These are phyloP conservation scores for Puntigrus tetrazona DNA, from an alignment of 2,113 vertebrate genomes.

Conservation along the genomic window DNA sequence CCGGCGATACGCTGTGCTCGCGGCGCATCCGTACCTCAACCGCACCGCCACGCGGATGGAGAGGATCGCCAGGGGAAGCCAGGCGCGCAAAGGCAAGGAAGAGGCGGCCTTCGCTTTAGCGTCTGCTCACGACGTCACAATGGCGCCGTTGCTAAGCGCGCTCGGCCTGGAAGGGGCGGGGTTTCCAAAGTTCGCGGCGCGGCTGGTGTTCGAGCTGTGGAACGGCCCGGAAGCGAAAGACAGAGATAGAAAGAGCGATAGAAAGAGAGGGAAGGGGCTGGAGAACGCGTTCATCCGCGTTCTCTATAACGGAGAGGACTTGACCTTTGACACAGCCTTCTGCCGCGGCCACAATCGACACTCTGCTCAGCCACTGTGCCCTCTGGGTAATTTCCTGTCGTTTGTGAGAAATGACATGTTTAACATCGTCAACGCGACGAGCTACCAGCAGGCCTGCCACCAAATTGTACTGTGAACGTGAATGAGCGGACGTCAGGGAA, in stretches of 20 bases:
- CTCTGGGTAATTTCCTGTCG: slow-evolving; percentile 85
- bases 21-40: slow-evolving; percentile 90
- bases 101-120: slow-evolving; percentile 83
- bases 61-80: slow-evolving; percentile 74
- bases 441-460: slow-evolving; percentile 89
- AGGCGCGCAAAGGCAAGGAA: slow-evolving; percentile 59
- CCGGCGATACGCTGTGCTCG: slow-evolving; percentile 85
- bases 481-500: slow-evolving; percentile 42
- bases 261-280: slow-evolving; percentile 63
- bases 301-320: slow-evolving; percentile 91
- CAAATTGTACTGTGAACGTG: slow-evolving; percentile 63
- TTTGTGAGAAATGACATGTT: slow-evolving; percentile 94
- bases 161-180: slow-evolving; percentile 86
- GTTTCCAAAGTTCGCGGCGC: slow-evolving; percentile 93
- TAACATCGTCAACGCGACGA: slow-evolving; percentile 81
- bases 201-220: slow-evolving; percentile 95
- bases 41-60: slow-evolving; percentile 84
- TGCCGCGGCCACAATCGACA: slow-evolving; percentile 80
- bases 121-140: slow-evolving; percentile 92
- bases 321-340: slow-evolving; percentile 92
- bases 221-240: slow-evolving; percentile 67
- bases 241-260: slow-evolving; percentile 50
- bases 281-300: slow-evolving; percentile 83
- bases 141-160: slow-evolving; percentile 92
- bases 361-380: slow-evolving; percentile 84